phyloP scores from a whole-genome alignment of 2,113 vertebrate species.

The Lates calcarifer region DNA sequence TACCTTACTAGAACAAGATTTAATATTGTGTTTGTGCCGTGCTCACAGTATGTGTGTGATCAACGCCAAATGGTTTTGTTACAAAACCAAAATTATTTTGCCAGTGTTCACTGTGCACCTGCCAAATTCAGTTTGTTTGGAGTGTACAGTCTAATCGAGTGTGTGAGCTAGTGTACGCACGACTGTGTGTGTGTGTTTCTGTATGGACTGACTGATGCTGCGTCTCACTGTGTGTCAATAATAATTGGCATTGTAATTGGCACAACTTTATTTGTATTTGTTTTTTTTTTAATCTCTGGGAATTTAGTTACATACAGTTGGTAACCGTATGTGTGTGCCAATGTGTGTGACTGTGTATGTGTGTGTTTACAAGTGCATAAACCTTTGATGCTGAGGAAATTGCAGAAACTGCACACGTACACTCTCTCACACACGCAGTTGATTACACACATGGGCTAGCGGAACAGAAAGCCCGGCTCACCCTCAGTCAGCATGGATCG shows the following conservation, averaged over 20 bases:
- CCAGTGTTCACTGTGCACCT: conserved; percentile 15
- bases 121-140: conserved; percentile 22
- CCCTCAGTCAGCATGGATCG: conserved; percentile 51
- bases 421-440: neutral
- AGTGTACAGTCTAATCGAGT: neutral
- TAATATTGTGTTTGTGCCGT: conserved; percentile 18
- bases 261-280: conserved; percentile 1
- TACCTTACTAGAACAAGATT: neutral
- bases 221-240: neutral
- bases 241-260: conserved; percentile 15
- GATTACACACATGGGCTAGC: conserved; percentile 31
- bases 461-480: conserved; percentile 23
- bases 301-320: conserved; percentile 12
- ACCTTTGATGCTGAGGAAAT: conserved; percentile 5
- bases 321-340: neutral
- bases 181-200: neutral
- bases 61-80: conserved; percentile 9
- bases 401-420: neutral
- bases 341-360: neutral
- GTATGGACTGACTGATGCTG: conserved; percentile 5
- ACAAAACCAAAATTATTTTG: conserved; percentile 16
- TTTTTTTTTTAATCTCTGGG: neutral
- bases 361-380: neutral
- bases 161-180: neutral
- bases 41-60: neutral